Percentiles rank a stretch among this genome's conserved stretches.
These are phyloP conservation scores for Tineola bisselliella DNA, from an alignment of 2,888 invertebrate species.

Conservation along the genomic window DNA sequence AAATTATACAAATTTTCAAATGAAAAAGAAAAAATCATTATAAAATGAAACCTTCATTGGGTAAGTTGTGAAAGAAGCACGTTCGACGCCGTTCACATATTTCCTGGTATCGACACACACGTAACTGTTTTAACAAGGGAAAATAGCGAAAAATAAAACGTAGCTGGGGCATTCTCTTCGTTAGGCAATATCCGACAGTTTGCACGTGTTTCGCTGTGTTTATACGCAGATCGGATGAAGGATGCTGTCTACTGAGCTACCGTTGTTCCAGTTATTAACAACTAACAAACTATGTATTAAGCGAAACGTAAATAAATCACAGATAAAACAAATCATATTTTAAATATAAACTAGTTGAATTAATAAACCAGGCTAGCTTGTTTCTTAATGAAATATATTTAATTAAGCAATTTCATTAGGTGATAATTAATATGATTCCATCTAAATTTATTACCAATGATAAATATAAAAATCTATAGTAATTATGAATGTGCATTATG, in stretches of 20 bases:
- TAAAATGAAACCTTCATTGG: slow-evolving; percentile 4
- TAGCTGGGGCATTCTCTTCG: slow-evolving; percentile 3
- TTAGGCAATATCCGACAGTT: slow-evolving; percentile 8
- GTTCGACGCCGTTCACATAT: slow-evolving; percentile 11
- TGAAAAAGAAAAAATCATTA: neutral
- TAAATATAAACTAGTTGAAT: too few species aligned
- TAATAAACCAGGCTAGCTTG: too few species aligned
- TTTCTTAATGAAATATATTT: too few species aligned
- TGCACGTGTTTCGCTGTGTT: neutral
- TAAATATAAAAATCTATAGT: too few species aligned
- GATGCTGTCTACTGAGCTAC: neutral
- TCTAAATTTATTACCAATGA: too few species aligned
- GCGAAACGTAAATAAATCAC: too few species aligned
- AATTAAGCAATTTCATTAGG: too few species aligned
- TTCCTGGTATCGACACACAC: slow-evolving; percentile 13
- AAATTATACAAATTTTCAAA: neutral
- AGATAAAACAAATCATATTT: too few species aligned
- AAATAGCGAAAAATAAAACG: slow-evolving; percentile 11
- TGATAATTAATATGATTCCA: too few species aligned
- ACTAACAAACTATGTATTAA: neutral
- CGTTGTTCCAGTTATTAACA: neutral
- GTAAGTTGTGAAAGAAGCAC: slow-evolving; percentile 10
- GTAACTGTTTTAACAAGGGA: slow-evolving; percentile 10
- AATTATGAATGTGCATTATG: too few species aligned
- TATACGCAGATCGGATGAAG: neutral